Evolutionary conservation across 2,113 vertebrate genomes (phyloP).

Genomic region (Phyllopteryx taeniolatus): DNA sequence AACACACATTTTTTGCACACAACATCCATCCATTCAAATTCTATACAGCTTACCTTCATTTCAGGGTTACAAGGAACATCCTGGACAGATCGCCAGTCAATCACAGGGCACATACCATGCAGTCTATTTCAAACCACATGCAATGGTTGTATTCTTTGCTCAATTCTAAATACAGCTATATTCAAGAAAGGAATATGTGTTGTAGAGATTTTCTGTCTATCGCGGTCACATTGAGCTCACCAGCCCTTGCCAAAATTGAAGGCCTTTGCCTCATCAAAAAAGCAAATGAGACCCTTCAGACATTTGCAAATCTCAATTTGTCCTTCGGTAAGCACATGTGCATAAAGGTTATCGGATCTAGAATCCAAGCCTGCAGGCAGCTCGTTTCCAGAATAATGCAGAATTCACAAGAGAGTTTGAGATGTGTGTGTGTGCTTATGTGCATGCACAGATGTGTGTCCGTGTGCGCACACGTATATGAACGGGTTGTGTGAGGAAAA

Average conservation of each 20-base stretch:
- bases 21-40: neutral
- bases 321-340: constrained; percentile 34
- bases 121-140: constrained; percentile 5
- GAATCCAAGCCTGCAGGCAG: constrained; percentile 13
- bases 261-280: constrained; percentile 27
- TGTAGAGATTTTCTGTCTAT: constrained; percentile 14
- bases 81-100: neutral
- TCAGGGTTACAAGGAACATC: neutral
- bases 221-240: constrained; percentile 25
- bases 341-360: constrained; percentile 20
- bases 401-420: constrained; percentile 11
- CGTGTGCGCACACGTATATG: constrained; percentile 11
- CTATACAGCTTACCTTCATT: constrained; percentile 12
- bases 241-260: constrained; percentile 30
- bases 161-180: neutral
- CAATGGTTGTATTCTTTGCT: constrained; percentile 6
- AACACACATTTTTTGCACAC: neutral
- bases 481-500: constrained; percentile 29
- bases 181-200: neutral
- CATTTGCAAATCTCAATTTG: constrained; percentile 29
- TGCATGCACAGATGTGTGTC: neutral
- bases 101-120: constrained; percentile 6
- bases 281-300: constrained; percentile 36
- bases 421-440: constrained; percentile 7
- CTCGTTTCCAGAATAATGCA: constrained; percentile 23